phyloP scores from a whole-genome alignment of 2,888 invertebrate species.

The Tachina grossa region DNA sequence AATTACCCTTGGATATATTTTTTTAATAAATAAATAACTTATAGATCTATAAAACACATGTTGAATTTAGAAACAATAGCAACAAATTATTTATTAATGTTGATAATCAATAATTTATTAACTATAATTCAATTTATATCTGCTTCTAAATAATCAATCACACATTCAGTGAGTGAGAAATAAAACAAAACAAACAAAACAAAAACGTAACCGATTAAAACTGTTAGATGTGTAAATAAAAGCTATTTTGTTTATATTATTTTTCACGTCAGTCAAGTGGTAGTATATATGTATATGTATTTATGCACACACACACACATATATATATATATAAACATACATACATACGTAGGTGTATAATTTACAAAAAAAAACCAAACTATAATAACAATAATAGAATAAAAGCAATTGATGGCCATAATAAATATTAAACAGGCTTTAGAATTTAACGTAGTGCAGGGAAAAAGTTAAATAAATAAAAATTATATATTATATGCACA shows the following conservation, averaged over 20 bases:
- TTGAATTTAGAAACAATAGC: not conserved
- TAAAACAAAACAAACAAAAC: constrained; percentile 5
- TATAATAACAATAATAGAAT: constrained; percentile 25
- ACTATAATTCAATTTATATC: not conserved
- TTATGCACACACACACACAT: not conserved
- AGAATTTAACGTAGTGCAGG: constrained; percentile 7
- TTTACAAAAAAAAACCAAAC: not conserved
- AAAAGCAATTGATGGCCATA: constrained; percentile 51
- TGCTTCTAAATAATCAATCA: constrained; percentile 45
- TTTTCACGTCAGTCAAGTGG: not conserved
- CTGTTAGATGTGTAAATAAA: constrained; percentile 39
- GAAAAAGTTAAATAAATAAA: not conserved
- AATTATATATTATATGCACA: not conserved
- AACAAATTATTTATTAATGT: constrained; percentile 39
- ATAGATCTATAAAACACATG: constrained; percentile 11
- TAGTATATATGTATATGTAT: not conserved
- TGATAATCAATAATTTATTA: constrained; percentile 17
- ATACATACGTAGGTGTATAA: not conserved
- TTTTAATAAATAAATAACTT: not conserved
- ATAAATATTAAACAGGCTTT: constrained; percentile 34
- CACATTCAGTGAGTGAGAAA: constrained; percentile 4
- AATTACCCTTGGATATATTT: too few relatives aligned
- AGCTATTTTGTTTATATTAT: constrained; percentile 27
- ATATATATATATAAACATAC: not conserved
- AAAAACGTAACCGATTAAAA: constrained; percentile 25